Evolutionary conservation across 2,113 vertebrate species (phyloP), one percentile per base, ranked within the genome.

Genomic region (Albula goreensis): DNA sequence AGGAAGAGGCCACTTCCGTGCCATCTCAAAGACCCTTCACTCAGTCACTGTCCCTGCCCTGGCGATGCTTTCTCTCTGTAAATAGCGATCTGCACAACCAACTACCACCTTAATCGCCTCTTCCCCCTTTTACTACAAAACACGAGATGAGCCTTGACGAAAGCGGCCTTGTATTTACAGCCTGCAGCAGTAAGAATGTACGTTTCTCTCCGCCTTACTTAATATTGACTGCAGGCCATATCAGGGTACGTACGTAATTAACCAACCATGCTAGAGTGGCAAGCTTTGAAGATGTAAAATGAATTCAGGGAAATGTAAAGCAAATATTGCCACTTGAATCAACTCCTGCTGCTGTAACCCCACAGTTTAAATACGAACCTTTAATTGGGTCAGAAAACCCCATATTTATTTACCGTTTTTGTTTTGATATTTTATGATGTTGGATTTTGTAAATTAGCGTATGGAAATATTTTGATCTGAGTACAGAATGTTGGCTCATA

Each of bases 81-180:
- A 9, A 56, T 56, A 56, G 12, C 2, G 12, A 41, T 41, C 31
- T 41, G 31, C 31, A 41, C 31, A 41, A 41, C 31, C 31, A 41
- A 41, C 31, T 41, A 41, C 31, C 31, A 41, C 31, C 31, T 41
- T 41, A 41, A 41, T 41, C 31, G 31, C 31, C 31, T 41, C 31
- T 1, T 41, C 31, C 31, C 31, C 31, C 31, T 41, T 41, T 41
- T 41, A 41, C 31, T 41, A 41, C 31, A 41, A 41, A 94, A 92
- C 88, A 86, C 56, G 83, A 88, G 83, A 86, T 86, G 77, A 74
- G 31, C 41, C 50, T 60, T 80, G 88, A 85, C 87, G 83, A 88
- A 11, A 48, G 52, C 56, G 78, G 17, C n/a, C 78, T 63, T 86
- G n/a, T 56, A 8, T 50, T 51, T 25, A n/a, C 10, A 74, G 31